Evolutionary conservation across 2,797 vertebrate genomes (phyloP).

Genomic region (Botia kubotai): DNA sequence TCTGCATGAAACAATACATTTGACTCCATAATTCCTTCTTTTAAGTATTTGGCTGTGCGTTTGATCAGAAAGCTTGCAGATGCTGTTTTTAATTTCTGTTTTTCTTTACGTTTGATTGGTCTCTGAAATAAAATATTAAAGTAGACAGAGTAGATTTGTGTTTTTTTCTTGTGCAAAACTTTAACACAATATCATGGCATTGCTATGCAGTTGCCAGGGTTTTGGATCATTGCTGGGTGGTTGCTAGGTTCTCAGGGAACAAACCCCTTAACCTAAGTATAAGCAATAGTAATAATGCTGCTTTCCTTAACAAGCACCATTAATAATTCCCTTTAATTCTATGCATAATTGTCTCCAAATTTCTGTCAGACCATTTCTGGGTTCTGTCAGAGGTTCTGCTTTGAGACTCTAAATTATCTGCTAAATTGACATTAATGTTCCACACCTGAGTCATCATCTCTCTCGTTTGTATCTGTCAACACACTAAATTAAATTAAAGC

Average conservation of each 20-base stretch:
- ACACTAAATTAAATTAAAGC: slow-evolving; percentile 57
- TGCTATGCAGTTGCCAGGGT: neutral
- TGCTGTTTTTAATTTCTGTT: neutral
- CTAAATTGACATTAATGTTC: slow-evolving; percentile 54
- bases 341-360: neutral
- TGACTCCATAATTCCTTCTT: slow-evolving; percentile 41
- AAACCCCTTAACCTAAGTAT: neutral
- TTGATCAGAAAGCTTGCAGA: neutral
- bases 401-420: slow-evolving; percentile 41
- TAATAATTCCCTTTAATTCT: neutral
- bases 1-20: slow-evolving; percentile 36
- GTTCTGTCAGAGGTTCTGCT: neutral
- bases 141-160: too few relatives aligned
- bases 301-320: neutral
- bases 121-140: neutral
- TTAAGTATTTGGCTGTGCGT: neutral
- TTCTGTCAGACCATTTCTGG: slow-evolving; percentile 4
- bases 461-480: slow-evolving; percentile 45
- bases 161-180: neutral
- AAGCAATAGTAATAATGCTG: neutral
- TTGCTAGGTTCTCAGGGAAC: too few relatives aligned
- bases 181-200: neutral
- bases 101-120: too few relatives aligned
- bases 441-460: slow-evolving; percentile 57
- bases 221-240: too few relatives aligned